Conservation (phyloP, 2,888 invertebrate genomes). For the Nymphalis c-album region DNA sequence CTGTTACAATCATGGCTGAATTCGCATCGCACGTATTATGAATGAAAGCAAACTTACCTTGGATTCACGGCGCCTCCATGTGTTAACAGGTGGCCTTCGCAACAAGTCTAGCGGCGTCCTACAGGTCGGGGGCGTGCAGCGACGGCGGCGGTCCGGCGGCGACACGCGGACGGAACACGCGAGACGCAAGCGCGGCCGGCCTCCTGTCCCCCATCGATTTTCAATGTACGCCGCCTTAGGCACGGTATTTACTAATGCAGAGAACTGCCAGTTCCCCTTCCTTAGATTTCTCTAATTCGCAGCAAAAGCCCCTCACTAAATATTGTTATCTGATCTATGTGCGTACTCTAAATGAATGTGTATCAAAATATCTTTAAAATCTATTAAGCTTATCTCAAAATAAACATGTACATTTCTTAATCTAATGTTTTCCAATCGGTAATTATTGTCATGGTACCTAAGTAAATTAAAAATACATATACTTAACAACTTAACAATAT, state of each 20-base stretch:
- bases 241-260: conserved; percentile 74
- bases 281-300: conserved; percentile 59
- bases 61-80: conserved; percentile 68
- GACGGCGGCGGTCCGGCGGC: conserved; percentile 60
- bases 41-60: conserved; percentile 58
- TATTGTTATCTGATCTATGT: conserved; percentile 9
- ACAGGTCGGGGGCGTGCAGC: conserved; percentile 63
- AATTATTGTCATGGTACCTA: too few species aligned
- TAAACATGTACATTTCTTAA: too few species aligned
- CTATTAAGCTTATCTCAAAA: too few species aligned
- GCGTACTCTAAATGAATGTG: neutral
- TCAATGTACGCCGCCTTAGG: conserved; percentile 64
- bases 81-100: conserved; percentile 75
- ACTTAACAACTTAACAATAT: too few species aligned
- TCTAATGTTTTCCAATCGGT: too few species aligned
- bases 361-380: too few species aligned
- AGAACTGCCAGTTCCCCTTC: conserved; percentile 61
- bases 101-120: conserved; percentile 70
- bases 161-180: conserved; percentile 44
- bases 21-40: conserved; percentile 30
- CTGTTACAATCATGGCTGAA: conserved; percentile 16
- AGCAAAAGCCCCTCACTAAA: conserved; percentile 39
- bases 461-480: too few species aligned
- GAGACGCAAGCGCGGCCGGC: conserved; percentile 59
- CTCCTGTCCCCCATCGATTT: conserved; percentile 71